phyloP scores from a whole-genome alignment of 2,113 vertebrate species.

The Zosterops hypoxanthus region DNA sequence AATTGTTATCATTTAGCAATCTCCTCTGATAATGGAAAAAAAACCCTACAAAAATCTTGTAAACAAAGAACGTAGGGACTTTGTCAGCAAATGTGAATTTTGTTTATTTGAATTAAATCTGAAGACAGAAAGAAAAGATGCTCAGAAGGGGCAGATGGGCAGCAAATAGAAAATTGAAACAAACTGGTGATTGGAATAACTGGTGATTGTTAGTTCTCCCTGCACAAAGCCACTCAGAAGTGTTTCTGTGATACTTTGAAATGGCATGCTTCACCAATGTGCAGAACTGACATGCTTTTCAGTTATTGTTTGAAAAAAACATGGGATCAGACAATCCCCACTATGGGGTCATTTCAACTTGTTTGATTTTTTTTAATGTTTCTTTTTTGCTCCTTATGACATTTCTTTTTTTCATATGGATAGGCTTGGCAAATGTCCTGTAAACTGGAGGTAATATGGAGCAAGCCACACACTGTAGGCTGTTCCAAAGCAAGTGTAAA shows the following conservation, averaged over 20 bases:
- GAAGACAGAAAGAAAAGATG: neutral
- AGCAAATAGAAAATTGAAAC: neutral
- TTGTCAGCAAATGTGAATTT: neutral
- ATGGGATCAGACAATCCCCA: neutral
- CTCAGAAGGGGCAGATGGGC: neutral
- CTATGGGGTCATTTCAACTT: neutral
- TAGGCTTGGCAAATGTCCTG: neutral
- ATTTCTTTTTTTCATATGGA: neutral
- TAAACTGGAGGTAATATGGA: neutral
- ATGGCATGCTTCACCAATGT: neutral
- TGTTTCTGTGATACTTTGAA: neutral
- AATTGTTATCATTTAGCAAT: neutral
- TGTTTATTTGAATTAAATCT: neutral
- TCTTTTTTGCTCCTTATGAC: neutral
- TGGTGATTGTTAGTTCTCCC: neutral
- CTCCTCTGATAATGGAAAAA: neutral
- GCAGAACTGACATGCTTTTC: neutral
- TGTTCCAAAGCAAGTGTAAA: neutral
- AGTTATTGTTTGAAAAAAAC: neutral
- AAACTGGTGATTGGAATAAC: neutral
- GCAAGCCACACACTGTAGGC: neutral
- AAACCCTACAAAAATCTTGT: neutral
- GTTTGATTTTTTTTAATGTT: neutral
- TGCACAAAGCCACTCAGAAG: neutral
- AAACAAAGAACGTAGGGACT: neutral